Evolutionary conservation across 2,797 vertebrate species (phyloP), one percentile per base, ranked within the genome.

Genomic region (Urophycis tenuis): DNA sequence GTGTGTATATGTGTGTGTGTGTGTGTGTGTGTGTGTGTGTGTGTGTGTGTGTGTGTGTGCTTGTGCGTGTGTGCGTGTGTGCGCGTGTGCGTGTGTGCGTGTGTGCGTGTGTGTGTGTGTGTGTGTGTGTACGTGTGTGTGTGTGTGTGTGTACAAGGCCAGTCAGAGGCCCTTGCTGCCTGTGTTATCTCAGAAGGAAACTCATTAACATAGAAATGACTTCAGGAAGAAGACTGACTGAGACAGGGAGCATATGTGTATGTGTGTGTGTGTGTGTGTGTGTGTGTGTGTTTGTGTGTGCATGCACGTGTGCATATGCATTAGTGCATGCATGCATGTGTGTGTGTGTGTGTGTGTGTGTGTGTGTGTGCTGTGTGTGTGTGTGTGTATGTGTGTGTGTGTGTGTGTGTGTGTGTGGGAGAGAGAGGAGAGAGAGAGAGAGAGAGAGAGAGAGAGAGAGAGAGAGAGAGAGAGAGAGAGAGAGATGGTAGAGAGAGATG

Each of bases 131-230:
- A 83, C 86, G 80, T 80, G 78, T 79, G 73, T 76, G 77, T 83
- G 76, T 80, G 83, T 80, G 82, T 76, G 81, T 85, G 83, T 82
- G 85, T 69, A 60, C 64, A 33, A n/a, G 74, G 71, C 32, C 19
- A 32, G 49, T 89, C 80, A 84, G 87, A 87, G 90, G 80, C 84
- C 86, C 85, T 89, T 84, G 85, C 84, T 77, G 34, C 85, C 85
- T 88, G 81, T 85, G 86, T 91, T 87, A 91, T 93, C 94, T 90
- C 88, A 89, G 81, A 87, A 89, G 88, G 85, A 92, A 89, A 91
- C 90, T 93, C 89, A 91, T 91, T 85, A 92, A 90, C 93, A 92
- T 93, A 86, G 85, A 92, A 88, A 93, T 90, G 85, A 88, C 91
- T 93, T 93, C 85, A 91, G 91, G 90, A 91, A 89, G 88, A 89